phyloP scores from a whole-genome alignment of 2,888 invertebrate species.

The Caenorhabditis angaria region DNA sequence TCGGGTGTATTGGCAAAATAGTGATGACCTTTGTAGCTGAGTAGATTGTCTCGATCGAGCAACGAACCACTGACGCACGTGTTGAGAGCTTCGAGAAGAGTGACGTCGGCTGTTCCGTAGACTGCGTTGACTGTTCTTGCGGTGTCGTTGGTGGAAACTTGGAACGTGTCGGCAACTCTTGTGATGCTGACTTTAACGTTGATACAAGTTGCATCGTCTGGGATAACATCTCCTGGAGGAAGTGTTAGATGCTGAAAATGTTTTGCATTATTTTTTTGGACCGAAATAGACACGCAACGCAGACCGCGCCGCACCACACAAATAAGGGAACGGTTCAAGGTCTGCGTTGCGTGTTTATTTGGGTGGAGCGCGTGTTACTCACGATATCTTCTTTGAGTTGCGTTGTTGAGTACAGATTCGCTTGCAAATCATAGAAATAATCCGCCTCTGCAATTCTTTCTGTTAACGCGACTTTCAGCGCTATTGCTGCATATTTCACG shows the following conservation, averaged over 20 bases:
- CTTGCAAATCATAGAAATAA: not conserved
- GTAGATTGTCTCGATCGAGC: not conserved
- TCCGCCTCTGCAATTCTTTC: not conserved
- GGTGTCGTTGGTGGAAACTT: not conserved
- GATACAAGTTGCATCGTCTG: not conserved
- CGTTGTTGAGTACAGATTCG: not conserved
- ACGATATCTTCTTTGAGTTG: not conserved
- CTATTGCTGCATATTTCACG: not conserved
- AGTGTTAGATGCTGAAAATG: not conserved
- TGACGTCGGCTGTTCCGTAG: not conserved
- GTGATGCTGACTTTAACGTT: not conserved
- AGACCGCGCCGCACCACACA: no score
- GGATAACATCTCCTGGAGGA: not conserved
- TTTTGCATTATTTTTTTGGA: no score
- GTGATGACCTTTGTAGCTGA: not conserved
- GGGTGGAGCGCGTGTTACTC: no score
- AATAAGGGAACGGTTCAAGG: no score
- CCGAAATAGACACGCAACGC: no score
- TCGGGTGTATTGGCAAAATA: not conserved
- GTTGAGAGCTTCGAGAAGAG: not conserved
- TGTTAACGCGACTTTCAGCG: not conserved
- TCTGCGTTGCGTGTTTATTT: no score
- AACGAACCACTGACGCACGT: not conserved
- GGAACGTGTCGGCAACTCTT: not conserved
- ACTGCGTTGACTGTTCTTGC: not conserved